Conservation (phyloP, 2,888 invertebrate genomes). For the Lithosia quadra region DNA sequence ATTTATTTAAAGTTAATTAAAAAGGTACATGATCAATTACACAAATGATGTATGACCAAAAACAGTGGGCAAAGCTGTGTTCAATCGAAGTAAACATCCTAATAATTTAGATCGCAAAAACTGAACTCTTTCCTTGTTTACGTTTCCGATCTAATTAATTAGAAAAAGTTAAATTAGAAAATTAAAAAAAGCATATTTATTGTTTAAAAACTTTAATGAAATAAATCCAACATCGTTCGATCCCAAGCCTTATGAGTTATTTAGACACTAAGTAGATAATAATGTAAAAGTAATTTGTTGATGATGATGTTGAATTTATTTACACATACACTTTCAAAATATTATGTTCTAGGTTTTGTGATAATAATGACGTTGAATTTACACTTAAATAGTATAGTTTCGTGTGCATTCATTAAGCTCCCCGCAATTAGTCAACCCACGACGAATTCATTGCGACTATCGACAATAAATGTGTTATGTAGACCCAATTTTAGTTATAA, state of each 20-base stretch:
- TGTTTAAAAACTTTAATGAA: too few relatives aligned
- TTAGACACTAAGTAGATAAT: not conserved
- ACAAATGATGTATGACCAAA: too few relatives aligned
- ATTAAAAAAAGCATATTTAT: too few relatives aligned
- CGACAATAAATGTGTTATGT: conserved; percentile 15
- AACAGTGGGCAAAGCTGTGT: not conserved
- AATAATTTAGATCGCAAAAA: too few relatives aligned
- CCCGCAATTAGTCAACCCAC: not conserved
- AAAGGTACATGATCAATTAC: too few relatives aligned
- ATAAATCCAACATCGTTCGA: not conserved
- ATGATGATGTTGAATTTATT: not conserved
- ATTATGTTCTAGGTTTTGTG: not conserved
- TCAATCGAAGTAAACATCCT: not conserved
- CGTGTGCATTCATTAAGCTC: not conserved
- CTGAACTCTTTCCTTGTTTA: too few relatives aligned
- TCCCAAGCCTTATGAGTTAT: not conserved
- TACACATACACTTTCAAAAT: not conserved
- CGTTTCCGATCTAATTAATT: too few relatives aligned
- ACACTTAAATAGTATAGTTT: conserved; percentile 12
- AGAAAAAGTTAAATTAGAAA: too few relatives aligned
- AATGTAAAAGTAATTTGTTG: too few relatives aligned
- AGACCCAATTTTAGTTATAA: conserved; percentile 36
- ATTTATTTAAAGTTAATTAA: too few relatives aligned
- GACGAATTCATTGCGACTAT: conserved; percentile 3
- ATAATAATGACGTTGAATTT: not conserved